Evolutionary conservation across 2,113 vertebrate species (phyloP).

Genomic region (Electrona antarctica): DNA sequence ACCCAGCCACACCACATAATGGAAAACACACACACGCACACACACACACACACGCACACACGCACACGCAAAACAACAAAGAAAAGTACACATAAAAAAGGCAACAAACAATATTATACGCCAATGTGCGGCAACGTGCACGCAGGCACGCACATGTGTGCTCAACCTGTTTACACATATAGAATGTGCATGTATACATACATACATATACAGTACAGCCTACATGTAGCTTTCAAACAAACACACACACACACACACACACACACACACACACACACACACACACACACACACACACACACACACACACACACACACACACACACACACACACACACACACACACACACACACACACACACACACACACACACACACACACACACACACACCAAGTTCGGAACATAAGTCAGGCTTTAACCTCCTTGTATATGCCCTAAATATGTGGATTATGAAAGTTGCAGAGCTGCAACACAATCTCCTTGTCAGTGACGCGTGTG

Average conservation of each 20-base stretch:
- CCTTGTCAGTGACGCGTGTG: background rate
- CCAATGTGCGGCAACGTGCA: no score
- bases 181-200: background rate
- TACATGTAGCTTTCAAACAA: background rate
- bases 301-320: no score
- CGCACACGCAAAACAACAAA: slow-evolving; percentile 5
- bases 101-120: no score
- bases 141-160: background rate
- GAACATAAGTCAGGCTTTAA: no score
- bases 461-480: background rate
- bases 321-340: no score
- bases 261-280: no score
- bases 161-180: background rate
- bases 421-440: background rate
- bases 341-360: no score
- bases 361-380: no score
- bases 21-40: slow-evolving; percentile 62
- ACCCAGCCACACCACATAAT: slow-evolving; percentile 66
- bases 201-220: background rate
- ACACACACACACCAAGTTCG: no score
- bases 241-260: no score
- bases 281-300: no score
- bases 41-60: slow-evolving; percentile 35
- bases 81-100: no score
- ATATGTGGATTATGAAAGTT: slow-evolving; percentile 6